phyloP scores from a whole-genome alignment of 2,113 vertebrate genomes.

The Fregetta grallaria region DNA sequence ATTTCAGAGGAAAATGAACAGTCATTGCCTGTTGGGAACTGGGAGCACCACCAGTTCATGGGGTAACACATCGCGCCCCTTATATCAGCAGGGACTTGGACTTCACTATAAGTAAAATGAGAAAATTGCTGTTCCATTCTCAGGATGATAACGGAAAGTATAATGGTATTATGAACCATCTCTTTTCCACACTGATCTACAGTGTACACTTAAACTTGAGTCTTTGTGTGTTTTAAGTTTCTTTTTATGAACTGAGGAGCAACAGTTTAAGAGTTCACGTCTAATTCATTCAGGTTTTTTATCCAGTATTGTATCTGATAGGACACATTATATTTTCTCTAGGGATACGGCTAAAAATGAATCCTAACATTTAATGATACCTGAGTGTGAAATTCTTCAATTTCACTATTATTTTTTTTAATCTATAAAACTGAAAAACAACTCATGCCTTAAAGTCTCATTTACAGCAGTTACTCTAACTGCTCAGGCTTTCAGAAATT shows the following conservation, averaged over 20 bases:
- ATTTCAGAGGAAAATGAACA: background rate
- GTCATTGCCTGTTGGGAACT: background rate
- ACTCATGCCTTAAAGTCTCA: background rate
- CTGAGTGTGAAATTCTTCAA: background rate
- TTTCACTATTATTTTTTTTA: background rate
- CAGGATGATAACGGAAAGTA: accelerated
- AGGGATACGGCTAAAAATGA: background rate
- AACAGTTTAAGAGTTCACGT: background rate
- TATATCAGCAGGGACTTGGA: background rate
- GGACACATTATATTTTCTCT: background rate
- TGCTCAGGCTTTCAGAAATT: conserved; percentile 17
- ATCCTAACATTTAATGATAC: background rate
- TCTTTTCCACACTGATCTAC: background rate
- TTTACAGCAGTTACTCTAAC: background rate
- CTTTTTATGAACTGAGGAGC: background rate
- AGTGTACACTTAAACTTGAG: background rate
- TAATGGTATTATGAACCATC: accelerated
- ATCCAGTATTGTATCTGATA: background rate
- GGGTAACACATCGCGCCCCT: background rate
- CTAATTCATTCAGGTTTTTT: background rate
- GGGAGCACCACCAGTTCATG: too few relatives aligned
- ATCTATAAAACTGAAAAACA: background rate
- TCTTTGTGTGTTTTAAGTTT: background rate
- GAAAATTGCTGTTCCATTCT: background rate
- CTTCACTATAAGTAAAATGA: background rate